These are phyloP conservation scores for Morinoia aosen DNA, from an alignment of 2,888 invertebrate genomes.

Conservation along the genomic window DNA sequence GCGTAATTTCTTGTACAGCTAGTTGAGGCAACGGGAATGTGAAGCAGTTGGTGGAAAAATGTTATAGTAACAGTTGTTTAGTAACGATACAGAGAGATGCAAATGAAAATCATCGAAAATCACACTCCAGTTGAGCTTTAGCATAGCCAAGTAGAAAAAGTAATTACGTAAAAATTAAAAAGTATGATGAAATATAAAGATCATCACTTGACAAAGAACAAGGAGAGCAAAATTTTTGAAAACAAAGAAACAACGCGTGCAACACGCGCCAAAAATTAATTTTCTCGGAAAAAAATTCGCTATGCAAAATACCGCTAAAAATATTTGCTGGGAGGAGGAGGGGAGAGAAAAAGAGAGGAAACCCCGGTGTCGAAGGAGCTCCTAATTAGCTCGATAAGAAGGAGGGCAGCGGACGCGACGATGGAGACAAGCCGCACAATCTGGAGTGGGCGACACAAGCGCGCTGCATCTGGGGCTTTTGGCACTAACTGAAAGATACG, in stretches of 20 bases:
- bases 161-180: neutral
- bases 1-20: neutral
- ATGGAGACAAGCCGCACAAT: neutral
- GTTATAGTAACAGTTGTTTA: neutral
- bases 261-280: neutral
- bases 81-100: neutral
- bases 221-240: too few relatives aligned
- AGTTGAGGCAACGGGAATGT: neutral
- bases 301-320: neutral
- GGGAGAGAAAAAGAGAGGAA: neutral
- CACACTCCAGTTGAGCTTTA: neutral
- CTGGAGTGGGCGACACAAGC: neutral
- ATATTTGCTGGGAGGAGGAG: neutral
- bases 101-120: too few relatives aligned
- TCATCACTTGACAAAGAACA: too few relatives aligned
- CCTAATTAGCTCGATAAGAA: slow-evolving; percentile 27
- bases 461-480: neutral
- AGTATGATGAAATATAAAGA: too few relatives aligned
- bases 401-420: neutral
- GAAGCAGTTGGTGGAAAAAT: neutral
- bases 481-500: neutral
- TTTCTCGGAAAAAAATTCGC: neutral
- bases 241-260: too few relatives aligned
- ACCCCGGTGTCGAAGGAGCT: neutral
- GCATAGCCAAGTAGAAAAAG: neutral